phyloP scores from a whole-genome alignment of 2,797 vertebrate genomes.

The Synaphobranchus kaupii region DNA sequence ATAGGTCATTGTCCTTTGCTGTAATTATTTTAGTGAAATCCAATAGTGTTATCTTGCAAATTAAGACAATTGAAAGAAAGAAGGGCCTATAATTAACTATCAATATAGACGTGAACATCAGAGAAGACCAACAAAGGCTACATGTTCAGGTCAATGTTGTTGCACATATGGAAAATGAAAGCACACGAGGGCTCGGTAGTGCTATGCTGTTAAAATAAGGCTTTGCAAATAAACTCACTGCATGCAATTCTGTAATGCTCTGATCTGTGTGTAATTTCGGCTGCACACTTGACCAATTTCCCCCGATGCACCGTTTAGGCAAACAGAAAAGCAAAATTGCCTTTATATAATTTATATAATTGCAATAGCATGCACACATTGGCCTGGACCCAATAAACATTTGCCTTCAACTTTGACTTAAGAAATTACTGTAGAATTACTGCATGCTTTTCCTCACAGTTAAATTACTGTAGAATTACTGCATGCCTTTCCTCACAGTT shows the following conservation, averaged over 20 bases:
- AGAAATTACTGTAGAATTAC: not conserved
- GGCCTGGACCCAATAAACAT: not conserved
- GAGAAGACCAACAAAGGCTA: not conserved
- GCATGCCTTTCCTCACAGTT: not conserved
- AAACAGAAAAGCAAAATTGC: not conserved
- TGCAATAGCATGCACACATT: not conserved
- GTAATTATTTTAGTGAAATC: slow-evolving; percentile 20
- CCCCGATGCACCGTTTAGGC: not conserved
- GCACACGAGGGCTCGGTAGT: not conserved
- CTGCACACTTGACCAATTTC: slow-evolving; percentile 7
- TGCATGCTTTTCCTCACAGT: not conserved
- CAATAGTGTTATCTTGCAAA: slow-evolving; percentile 10
- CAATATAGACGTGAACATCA: slow-evolving; percentile 4
- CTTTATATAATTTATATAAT: not conserved
- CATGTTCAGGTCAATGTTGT: not conserved
- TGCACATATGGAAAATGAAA: not conserved
- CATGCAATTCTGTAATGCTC: not conserved
- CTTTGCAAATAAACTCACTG: not conserved
- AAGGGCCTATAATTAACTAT: slow-evolving; percentile 5
- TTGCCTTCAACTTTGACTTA: not conserved
- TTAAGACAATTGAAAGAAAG: not conserved
- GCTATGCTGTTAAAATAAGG: not conserved
- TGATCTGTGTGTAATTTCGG: not conserved
- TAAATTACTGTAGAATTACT: too few species aligned
- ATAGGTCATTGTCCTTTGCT: slow-evolving; percentile 16